Evolutionary conservation across 2,888 invertebrate genomes (phyloP), one percentile per base, ranked within the genome.

Genomic region (Seladonia tumulorum): DNA sequence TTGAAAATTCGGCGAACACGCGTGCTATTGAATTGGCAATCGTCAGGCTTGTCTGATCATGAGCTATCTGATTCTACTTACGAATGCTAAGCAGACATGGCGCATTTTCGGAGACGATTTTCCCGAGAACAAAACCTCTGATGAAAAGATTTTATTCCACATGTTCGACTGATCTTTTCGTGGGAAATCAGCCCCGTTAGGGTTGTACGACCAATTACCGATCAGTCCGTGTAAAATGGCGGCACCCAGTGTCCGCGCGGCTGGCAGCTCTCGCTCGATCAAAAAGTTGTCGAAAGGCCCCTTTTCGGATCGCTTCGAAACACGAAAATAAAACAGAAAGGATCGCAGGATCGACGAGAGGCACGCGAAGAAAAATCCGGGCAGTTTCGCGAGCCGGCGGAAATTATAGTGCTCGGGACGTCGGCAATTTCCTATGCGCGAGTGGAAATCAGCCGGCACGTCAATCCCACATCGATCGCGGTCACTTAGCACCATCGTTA

Each of bases 401-500:
- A 82, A 81, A 81, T 80, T 82, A 73, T 53, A 80, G 49, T 49
- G 68, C 35, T 39, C 60, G 53, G 53, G 66, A 57, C 68, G 60
- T 71, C 60, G 76, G 63, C 76, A 76, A 82, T 82, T 82, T 72
- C 82, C 66, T 66, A 66, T 66, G 72, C 63, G 49, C 47, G 60
- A 63, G 47, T 22, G 79, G 25, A 72, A 60, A 73, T 74, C 70
- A 82, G 60, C 70, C 39, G 57, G 49, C 60, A 63, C 81, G 81
- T 81, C 82, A 81, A 75, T 81, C 81, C 71, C 8, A 39, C 18
- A 12, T 47, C 60, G 60, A 68, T 82, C 73, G 81, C 49, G 60
- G 63, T 73, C 73, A 74, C 53, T 82, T 76, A 81, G 75, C 83
- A 60, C 83, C 42, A 75, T 83, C 81, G 81, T 81, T 82, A 80